Conservation (phyloP, 2,797 vertebrate genomes). For the Gadopsis bispinosus region DNA sequence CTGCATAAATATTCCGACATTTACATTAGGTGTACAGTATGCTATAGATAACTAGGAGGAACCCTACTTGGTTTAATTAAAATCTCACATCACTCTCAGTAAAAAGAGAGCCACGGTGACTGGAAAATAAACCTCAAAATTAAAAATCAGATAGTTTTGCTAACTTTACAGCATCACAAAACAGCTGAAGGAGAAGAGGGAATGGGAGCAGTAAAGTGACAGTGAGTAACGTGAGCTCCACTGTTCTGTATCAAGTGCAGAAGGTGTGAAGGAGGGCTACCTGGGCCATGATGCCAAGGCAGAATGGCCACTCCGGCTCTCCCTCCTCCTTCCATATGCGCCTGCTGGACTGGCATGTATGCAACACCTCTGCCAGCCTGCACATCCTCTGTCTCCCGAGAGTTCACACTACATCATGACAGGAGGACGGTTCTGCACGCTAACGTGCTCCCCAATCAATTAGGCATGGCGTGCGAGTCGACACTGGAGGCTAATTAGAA, state of each 20-base stretch:
- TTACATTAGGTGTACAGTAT: not conserved
- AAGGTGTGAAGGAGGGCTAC: slow-evolving; percentile 43
- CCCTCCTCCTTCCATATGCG: not conserved
- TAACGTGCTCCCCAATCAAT: slow-evolving; percentile 31
- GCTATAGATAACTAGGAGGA: too few relatives aligned
- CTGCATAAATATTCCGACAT: not conserved
- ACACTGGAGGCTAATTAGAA: slow-evolving; percentile 32
- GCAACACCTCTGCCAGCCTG: not conserved
- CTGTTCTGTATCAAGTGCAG: slow-evolving; percentile 2
- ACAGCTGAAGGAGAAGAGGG: not conserved
- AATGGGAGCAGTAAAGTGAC: slow-evolving; percentile 9
- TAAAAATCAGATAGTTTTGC: not conserved
- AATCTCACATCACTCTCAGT: not conserved
- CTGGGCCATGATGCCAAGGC: slow-evolving; percentile 32
- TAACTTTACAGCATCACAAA: not conserved
- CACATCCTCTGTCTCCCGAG: slow-evolving; percentile 28
- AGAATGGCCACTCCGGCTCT: not conserved
- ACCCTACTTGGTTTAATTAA: not conserved
- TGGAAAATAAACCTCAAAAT: not conserved
- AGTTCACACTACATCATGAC: slow-evolving; percentile 10
- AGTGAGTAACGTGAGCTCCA: slow-evolving; percentile 26
- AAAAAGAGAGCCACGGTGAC: too few relatives aligned
- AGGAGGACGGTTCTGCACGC: not conserved
- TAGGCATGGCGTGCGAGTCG: slow-evolving; percentile 21
- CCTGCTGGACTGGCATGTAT: slow-evolving; percentile 28